Evolutionary conservation across 2,888 invertebrate genomes (phyloP).

Genomic region (Acheta domesticus): DNA sequence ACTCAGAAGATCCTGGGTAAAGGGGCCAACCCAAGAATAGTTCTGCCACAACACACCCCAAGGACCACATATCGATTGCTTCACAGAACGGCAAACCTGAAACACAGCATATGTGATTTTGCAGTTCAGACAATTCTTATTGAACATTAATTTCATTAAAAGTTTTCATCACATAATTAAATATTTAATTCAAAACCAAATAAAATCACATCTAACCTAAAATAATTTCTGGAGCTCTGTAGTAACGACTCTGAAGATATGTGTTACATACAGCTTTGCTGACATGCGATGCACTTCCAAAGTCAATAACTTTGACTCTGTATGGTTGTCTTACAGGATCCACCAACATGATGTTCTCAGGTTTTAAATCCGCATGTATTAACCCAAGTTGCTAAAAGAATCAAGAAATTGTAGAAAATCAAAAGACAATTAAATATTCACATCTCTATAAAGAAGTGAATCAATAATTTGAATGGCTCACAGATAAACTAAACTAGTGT

Average conservation of each 20-base stretch:
- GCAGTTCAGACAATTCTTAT: no score
- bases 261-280: constrained; percentile 99
- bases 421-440: no score
- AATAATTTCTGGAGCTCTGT: constrained; percentile 96
- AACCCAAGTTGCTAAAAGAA: constrained; percentile 86
- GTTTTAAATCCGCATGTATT: constrained; percentile 99
- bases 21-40: constrained; percentile 99
- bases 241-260: constrained; percentile 97
- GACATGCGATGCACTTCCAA: constrained; percentile 98
- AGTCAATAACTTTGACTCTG: constrained; percentile 99
- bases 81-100: constrained; percentile 94
- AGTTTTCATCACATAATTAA: no score
- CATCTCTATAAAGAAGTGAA: no score
- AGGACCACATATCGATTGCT: constrained; percentile 99
- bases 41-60: constrained; percentile 99
- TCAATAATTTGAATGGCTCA: no score
- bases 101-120: constrained; percentile 23
- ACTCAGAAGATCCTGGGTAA: constrained; percentile 98
- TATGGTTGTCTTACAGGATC: constrained; percentile 98
- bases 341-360: constrained; percentile 99
- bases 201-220: constrained; percentile 54
- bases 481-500: no score
- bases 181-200: no score
- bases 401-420: constrained; percentile 31
- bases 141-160: no score